Conservation (phyloP, 2,797 vertebrate species). For the Schizothorax lantsangensis region DNA sequence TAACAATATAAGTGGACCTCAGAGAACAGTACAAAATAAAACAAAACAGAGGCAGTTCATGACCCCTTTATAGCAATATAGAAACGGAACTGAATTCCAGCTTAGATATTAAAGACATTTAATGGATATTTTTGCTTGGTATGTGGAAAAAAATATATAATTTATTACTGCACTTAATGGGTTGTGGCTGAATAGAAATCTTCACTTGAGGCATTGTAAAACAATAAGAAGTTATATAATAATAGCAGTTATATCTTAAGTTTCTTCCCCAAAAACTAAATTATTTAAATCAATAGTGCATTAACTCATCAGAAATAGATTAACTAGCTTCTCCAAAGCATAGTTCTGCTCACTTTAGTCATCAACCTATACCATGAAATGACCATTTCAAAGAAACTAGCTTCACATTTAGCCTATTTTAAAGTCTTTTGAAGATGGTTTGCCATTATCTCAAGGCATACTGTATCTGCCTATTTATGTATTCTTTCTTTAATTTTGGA, state of each 20-base stretch:
- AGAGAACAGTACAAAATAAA: too few species aligned
- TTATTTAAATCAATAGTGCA: not conserved
- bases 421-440: not conserved
- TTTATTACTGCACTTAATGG: conserved; percentile 4
- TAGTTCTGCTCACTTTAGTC: conserved; percentile 17
- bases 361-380: conserved; percentile 44
- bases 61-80: not conserved
- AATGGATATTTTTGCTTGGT: not conserved
- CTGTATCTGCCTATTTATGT: not conserved
- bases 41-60: too few species aligned
- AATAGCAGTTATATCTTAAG: not conserved
- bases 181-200: conserved; percentile 7
- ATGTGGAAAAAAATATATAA: not conserved
- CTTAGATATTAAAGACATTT: not conserved
- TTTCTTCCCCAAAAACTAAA: not conserved
- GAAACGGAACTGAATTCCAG: not conserved
- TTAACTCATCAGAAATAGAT: conserved; percentile 2
- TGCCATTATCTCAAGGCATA: not conserved
- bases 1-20: too few species aligned
- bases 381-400: conserved; percentile 17
- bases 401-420: conserved; percentile 20
- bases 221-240: not conserved
- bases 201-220: not conserved
- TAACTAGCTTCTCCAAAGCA: not conserved
- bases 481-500: not conserved